These are phyloP conservation scores for Caenorhabditis briggsae DNA, from an alignment of 1,140 invertebrate species.

Conservation along the genomic window DNA sequence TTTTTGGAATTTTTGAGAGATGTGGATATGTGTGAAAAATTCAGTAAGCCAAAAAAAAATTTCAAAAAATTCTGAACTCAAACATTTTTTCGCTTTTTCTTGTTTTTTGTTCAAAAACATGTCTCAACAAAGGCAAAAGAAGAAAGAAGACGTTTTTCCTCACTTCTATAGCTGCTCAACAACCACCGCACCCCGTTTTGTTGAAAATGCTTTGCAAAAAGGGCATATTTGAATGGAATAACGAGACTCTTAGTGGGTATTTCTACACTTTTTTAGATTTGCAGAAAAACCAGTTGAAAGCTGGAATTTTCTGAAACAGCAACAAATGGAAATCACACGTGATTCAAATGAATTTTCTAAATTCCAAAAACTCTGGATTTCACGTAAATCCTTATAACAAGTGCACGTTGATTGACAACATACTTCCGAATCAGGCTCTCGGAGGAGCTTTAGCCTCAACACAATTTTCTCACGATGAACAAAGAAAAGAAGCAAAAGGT, in stretches of 20 bases:
- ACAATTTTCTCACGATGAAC: slow-evolving; percentile 1
- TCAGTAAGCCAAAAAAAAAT: no score
- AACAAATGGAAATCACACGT: no score
- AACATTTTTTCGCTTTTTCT: slow-evolving; percentile 36
- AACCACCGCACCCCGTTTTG: slow-evolving; percentile 8
- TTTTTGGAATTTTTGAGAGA: background rate
- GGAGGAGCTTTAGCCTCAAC: no score
- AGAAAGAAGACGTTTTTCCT: slow-evolving; percentile 45
- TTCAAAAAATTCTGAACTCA: background rate
- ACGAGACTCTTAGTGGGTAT: slow-evolving; percentile 4
- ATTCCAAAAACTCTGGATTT: background rate
- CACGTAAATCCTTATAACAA: background rate
- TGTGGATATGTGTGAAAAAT: slow-evolving; percentile 40
- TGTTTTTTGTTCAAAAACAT: slow-evolving; percentile 49
- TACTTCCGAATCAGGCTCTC: background rate
- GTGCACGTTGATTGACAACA: background rate
- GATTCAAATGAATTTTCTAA: background rate
- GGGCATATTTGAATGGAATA: slow-evolving; percentile 37
- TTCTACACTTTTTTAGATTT: background rate
- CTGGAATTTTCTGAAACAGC: no score
- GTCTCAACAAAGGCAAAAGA: slow-evolving; percentile 33
- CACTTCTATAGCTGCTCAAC: slow-evolving; percentile 44
- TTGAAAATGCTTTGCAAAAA: slow-evolving; percentile 36
- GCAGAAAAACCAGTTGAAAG: no score
- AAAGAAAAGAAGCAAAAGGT: background rate